Percentiles rank a stretch among this genome's conserved stretches.
Evolutionary conservation across 1,140 invertebrate genomes (phyloP).

Genomic region (Planococcus citri): DNA sequence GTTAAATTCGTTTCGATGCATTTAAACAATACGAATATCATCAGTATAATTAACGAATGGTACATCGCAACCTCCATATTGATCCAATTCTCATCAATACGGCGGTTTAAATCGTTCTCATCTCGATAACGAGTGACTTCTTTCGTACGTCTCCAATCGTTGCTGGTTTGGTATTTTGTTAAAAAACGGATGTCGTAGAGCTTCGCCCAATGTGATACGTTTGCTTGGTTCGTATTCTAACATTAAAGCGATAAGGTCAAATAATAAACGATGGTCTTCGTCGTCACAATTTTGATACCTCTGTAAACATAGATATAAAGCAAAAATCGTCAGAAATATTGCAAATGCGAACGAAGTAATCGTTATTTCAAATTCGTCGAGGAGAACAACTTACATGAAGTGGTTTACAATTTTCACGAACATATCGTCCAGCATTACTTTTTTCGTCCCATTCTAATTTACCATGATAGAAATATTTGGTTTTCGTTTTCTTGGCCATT

Average conservation of each 20-base stretch:
- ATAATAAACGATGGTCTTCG: constrained; percentile 81
- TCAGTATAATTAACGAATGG: neutral
- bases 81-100: neutral
- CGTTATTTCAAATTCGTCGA: too few relatives aligned
- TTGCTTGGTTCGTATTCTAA: constrained; percentile 89
- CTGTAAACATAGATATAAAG: constrained; percentile 39
- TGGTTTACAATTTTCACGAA: constrained; percentile 96
- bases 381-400: constrained; percentile 56
- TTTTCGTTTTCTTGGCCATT: constrained; percentile 94
- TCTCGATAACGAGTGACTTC: constrained; percentile 48
- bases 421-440: constrained; percentile 86
- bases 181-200: constrained; percentile 88
- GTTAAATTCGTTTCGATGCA: neutral
- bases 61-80: neutral
- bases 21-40: neutral
- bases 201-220: constrained; percentile 77
- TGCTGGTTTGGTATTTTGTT: constrained; percentile 63
- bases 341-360: constrained; percentile 21
- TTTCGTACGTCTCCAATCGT: constrained; percentile 45
- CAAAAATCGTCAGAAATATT: neutral
- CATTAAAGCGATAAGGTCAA: constrained; percentile 91
- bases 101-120: constrained; percentile 32
- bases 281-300: constrained; percentile 80
- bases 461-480: constrained; percentile 91
- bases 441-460: constrained; percentile 92